Conservation (phyloP, 2,888 invertebrate species). For the Pantelozetes paolii region DNA sequence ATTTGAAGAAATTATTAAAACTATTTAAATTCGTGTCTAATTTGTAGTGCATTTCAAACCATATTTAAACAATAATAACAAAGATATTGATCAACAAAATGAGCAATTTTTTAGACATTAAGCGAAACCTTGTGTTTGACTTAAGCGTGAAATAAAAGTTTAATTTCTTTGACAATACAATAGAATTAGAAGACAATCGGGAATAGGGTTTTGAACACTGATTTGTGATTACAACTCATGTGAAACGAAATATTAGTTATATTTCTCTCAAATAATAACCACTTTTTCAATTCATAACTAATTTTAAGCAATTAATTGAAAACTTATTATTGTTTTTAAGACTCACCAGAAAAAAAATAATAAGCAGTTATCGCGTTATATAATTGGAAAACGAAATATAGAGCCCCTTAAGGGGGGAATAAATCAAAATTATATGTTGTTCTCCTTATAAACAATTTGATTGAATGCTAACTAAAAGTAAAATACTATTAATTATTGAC, state of each 20-base stretch:
- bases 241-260: not conserved
- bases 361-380: not conserved
- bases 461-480: no score
- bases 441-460: no score
- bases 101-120: not conserved
- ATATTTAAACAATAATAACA: not conserved
- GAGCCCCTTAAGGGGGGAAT: not conserved
- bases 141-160: not conserved
- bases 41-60: not conserved
- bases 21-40: slow-evolving; percentile 22
- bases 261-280: not conserved
- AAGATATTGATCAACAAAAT: slow-evolving; percentile 10
- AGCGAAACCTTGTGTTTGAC: slow-evolving; percentile 11
- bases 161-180: not conserved
- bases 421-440: not conserved
- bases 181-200: not conserved
- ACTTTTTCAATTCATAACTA: not conserved
- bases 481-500: not conserved
- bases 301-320: not conserved
- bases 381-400: not conserved
- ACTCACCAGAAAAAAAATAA: no score
- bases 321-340: not conserved
- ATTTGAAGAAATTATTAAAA: not conserved
- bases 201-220: not conserved
- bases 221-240: not conserved